Base-by-base conservation (phyloP, 1,140 invertebrate genomes). In the Macrobrachium nipponense region DNA sequence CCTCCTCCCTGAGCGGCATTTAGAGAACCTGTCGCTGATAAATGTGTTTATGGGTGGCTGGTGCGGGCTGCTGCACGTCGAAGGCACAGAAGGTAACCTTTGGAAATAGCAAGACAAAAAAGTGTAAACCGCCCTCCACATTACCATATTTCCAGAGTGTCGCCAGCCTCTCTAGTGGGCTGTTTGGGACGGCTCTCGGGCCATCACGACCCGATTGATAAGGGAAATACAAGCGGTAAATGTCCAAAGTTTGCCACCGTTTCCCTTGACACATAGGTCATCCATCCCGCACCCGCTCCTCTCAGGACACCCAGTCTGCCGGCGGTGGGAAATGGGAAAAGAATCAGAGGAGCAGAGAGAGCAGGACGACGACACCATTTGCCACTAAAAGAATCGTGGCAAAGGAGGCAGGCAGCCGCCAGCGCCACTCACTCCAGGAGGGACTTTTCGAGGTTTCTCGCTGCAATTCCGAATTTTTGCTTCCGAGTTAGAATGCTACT, bases 101-200 rank as follows among this genome's bases (percentile, higher is more conserved):
- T 11, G 44, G 73, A 44, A 58, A 76, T 58, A 58, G 18, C 73
- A 76, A 58, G 73, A 76, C 73, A 76, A 58, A 76, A 76, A 58
- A 76, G 73, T 76, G 73, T 76, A 3, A 3, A 58, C 17, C 44
- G 44, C n/a, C 44, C 51, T 51, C 44, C 12, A n/a, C 73, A 76
- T 76, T 76, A 76, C 73, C 73, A 76, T 76, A 76, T 76, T 76
- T 76, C 73, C 17, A 58, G 73, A 58, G 73, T 76, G 73, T 76
- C 4, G 44, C 17, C 17, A 11, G 17, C 17, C 44, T 51, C 44
- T 58, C 70, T 14, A 20, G 73, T 17, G 73, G 73, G 73, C 44
- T 59, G 44, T 76, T 76, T 44, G 7, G 73, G 73, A 44, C 72
- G 72, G 51, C 51, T 51, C 72, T 11, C 18, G 44, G 14, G 73